Evolutionary conservation across 2,113 vertebrate genomes (phyloP).

Genomic region (Elephas maximus): DNA sequence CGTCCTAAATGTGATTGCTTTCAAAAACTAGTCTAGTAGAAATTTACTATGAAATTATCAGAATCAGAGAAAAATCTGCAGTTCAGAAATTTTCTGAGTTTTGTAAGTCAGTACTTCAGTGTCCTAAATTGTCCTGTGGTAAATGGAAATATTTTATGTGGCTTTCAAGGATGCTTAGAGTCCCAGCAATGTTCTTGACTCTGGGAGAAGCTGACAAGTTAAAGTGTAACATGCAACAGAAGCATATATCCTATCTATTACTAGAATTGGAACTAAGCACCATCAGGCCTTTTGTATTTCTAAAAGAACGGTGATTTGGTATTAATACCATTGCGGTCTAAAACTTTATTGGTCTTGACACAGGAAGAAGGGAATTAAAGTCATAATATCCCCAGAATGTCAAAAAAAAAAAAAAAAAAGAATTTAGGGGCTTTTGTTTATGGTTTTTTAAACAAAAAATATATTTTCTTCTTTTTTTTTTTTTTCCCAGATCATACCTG

Average conservation of each 20-base stretch:
- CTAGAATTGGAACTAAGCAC: background rate
- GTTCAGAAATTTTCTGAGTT: background rate
- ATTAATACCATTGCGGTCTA: too few species aligned
- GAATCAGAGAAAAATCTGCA: background rate
- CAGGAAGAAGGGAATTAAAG: background rate
- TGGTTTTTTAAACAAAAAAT: background rate
- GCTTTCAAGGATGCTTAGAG: background rate
- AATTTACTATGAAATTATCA: background rate
- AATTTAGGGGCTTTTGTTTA: too few species aligned
- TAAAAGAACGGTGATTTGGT: background rate
- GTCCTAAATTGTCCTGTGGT: background rate
- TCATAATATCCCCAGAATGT: background rate
- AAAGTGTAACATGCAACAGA: background rate
- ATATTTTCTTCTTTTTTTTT: background rate
- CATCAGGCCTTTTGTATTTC: background rate
- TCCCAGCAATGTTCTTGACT: background rate
- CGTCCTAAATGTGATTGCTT: background rate
- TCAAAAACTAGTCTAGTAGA: background rate
- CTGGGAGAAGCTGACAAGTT: background rate
- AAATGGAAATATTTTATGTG: background rate
- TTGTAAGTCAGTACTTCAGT: background rate
- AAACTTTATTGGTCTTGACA: background rate
- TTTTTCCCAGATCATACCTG: background rate
- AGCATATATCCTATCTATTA: background rate
- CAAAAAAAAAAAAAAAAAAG: background rate